Percentiles rank a stretch among this genome's conserved stretches.
phyloP scores from a whole-genome alignment of 2,888 invertebrate species.

The Drosophila nr. perissopoda region DNA sequence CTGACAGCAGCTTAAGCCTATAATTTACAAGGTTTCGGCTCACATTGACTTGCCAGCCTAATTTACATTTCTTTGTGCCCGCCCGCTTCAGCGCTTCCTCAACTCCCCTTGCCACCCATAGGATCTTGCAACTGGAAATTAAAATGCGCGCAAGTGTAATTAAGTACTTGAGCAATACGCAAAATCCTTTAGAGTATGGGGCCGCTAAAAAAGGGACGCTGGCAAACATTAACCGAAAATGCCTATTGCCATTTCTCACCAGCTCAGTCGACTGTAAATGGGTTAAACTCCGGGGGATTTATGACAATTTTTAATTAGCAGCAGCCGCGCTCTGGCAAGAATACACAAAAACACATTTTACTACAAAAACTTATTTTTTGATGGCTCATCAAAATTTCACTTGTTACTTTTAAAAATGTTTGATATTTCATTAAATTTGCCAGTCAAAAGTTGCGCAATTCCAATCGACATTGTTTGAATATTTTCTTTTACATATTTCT shows the following conservation, averaged over 20 bases:
- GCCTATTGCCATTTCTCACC: slow-evolving; percentile 65
- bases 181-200: slow-evolving; percentile 49
- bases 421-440: slow-evolving; percentile 24
- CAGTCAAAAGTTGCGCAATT: slow-evolving; percentile 31
- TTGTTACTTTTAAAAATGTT: slow-evolving; percentile 14
- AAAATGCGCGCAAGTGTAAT: slow-evolving; percentile 81
- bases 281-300: slow-evolving; percentile 73
- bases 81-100: neutral
- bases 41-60: slow-evolving; percentile 70
- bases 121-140: slow-evolving; percentile 62
- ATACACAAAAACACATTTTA: slow-evolving; percentile 19
- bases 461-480: slow-evolving; percentile 21
- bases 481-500: slow-evolving; percentile 8
- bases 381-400: slow-evolving; percentile 43
- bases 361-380: slow-evolving; percentile 23
- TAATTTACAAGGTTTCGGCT: slow-evolving; percentile 77
- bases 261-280: slow-evolving; percentile 69
- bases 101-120: neutral
- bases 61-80: slow-evolving; percentile 56
- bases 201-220: slow-evolving; percentile 17
- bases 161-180: slow-evolving; percentile 74
- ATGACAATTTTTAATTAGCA: slow-evolving; percentile 78
- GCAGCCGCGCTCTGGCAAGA: slow-evolving; percentile 18
- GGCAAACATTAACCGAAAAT: slow-evolving; percentile 51
- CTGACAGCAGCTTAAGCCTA: slow-evolving; percentile 68